Conservation (phyloP, 2,113 vertebrate genomes). For the Nothobranchius kuhntae region DNA sequence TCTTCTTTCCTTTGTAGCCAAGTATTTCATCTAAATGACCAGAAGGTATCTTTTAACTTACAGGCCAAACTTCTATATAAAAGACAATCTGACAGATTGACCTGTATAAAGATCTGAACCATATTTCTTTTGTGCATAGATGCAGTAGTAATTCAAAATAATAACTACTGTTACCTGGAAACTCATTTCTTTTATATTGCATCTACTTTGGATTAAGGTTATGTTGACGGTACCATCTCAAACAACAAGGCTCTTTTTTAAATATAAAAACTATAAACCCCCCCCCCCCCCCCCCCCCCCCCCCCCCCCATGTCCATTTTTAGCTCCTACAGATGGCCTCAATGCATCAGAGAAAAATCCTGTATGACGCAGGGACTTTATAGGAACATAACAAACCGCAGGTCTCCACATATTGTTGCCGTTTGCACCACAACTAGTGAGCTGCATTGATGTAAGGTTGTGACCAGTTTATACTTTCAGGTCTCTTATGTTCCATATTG, state of each 20-base stretch:
- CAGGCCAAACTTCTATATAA: too few relatives aligned
- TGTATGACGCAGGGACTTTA: slow-evolving; percentile 45
- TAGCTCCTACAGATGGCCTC: slow-evolving; percentile 30
- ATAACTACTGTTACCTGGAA: too few relatives aligned
- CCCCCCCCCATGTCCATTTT: slow-evolving; percentile 39
- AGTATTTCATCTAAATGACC: too few relatives aligned
- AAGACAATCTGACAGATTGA: too few relatives aligned
- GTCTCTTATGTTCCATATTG: slow-evolving; percentile 47
- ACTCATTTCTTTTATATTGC: too few relatives aligned
- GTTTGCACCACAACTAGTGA: slow-evolving; percentile 36
- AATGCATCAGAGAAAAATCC: slow-evolving; percentile 35
- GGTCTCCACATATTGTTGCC: slow-evolving; percentile 39
- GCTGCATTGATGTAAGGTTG: slow-evolving; percentile 34
- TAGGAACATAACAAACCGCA: slow-evolving; percentile 57
- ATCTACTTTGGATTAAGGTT: not conserved
- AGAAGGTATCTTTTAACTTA: too few relatives aligned
- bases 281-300: slow-evolving; percentile 24
- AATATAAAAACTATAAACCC: slow-evolving; percentile 4
- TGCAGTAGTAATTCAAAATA: too few relatives aligned
- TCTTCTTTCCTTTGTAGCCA: too few relatives aligned
- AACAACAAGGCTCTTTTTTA: slow-evolving; percentile 8
- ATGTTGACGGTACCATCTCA: slow-evolving; percentile 26
- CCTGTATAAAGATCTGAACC: too few relatives aligned
- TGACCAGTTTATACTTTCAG: slow-evolving; percentile 51
- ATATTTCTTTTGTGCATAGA: too few relatives aligned